These are phyloP conservation scores for Resseliella maxima DNA, from an alignment of 2,888 invertebrate genomes.

Conservation along the genomic window DNA sequence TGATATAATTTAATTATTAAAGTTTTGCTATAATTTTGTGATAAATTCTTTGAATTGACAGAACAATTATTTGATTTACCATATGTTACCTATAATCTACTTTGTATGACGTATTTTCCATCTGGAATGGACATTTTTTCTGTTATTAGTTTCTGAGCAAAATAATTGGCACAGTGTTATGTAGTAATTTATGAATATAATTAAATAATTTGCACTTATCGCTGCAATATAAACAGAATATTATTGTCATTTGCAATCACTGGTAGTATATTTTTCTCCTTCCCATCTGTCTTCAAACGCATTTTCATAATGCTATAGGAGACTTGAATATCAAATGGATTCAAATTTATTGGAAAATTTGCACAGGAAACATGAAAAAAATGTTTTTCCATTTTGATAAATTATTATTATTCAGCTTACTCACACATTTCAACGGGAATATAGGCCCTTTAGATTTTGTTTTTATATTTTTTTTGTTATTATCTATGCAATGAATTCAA, in stretches of 20 bases:
- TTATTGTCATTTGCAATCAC: too few relatives aligned
- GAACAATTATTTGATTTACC: slow-evolving; percentile 60
- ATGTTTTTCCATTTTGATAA: neutral
- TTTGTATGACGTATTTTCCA: neutral
- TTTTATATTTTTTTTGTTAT: neutral
- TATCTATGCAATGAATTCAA: neutral
- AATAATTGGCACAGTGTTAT: neutral
- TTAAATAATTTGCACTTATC: too few relatives aligned
- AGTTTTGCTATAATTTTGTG: neutral
- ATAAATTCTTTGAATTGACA: neutral
- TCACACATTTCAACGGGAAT: neutral
- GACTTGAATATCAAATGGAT: too few relatives aligned
- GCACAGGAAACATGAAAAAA: neutral
- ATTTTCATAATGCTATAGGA: too few relatives aligned
- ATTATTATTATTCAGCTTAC: neutral
- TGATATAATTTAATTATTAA: neutral
- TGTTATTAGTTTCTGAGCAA: neutral
- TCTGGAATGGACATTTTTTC: neutral
- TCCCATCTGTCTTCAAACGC: too few relatives aligned
- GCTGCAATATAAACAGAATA: too few relatives aligned
- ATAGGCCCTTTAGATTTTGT: neutral
- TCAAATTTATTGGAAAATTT: too few relatives aligned
- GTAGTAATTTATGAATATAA: too few relatives aligned
- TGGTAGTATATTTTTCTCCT: too few relatives aligned
- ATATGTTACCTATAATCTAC: slow-evolving; percentile 61